Evolutionary conservation across 2,888 invertebrate species (phyloP).

Genomic region (Campoplex nolae): DNA sequence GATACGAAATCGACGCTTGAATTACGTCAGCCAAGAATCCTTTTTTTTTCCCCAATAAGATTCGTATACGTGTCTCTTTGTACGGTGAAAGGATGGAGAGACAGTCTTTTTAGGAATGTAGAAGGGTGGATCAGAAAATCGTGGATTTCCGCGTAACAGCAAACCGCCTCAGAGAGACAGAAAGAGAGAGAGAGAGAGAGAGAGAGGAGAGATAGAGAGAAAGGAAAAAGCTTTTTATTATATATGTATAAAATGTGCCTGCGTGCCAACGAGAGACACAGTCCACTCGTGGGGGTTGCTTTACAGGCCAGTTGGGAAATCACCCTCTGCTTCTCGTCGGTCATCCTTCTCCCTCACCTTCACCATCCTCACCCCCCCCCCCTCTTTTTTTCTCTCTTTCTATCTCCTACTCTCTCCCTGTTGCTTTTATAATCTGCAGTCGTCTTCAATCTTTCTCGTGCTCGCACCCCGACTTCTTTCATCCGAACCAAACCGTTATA

Average conservation of each 20-base stretch:
- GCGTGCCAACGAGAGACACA: conserved; percentile 74
- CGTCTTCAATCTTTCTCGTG: conserved; percentile 77
- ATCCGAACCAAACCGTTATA: conserved; percentile 67
- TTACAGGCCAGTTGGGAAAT: conserved; percentile 87
- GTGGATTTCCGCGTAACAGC: conserved; percentile 8
- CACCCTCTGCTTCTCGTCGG: conserved; percentile 80
- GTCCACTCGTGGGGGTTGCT: conserved; percentile 80
- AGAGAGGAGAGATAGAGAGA: no score
- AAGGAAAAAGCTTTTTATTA: conserved; percentile 11
- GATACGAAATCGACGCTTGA: conserved; percentile 28
- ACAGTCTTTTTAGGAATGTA: conserved; percentile 3
- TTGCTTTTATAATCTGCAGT: conserved; percentile 47
- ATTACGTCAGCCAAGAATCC: conserved; percentile 46
- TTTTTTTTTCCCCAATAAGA: conserved; percentile 40
- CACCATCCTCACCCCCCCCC: conserved; percentile 14
- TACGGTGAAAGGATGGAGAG: background rate
- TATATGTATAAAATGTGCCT: conserved; percentile 60
- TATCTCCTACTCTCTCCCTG: conserved; percentile 36
- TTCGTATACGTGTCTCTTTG: background rate
- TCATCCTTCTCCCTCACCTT: conserved; percentile 26
- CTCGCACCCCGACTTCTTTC: conserved; percentile 80
- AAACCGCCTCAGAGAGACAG: background rate
- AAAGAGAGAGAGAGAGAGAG: no score
- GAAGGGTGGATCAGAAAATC: conserved; percentile 12
- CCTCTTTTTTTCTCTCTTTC: conserved; percentile 23